Percentiles rank a stretch among this genome's conserved stretches.
phyloP scores from a whole-genome alignment of 2,797 vertebrate genomes.

The Vultur gryphus region DNA sequence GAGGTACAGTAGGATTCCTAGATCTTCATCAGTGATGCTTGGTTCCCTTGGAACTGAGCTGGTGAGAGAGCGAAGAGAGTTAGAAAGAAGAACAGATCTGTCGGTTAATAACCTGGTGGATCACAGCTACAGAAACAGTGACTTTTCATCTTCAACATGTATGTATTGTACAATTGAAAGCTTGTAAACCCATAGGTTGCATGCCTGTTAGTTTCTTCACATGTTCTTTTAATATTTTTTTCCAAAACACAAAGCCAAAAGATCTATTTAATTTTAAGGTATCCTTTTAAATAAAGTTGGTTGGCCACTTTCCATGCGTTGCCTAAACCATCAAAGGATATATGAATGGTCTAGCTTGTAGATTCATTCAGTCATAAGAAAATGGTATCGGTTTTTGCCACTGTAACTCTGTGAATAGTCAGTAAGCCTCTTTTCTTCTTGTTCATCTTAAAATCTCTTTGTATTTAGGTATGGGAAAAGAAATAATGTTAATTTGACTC shows the following conservation, averaged over 20 bases:
- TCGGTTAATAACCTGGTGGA: constrained; percentile 77
- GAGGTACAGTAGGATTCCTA: constrained; percentile 84
- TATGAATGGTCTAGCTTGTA: background rate
- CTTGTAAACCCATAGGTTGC: background rate
- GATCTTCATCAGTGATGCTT: constrained; percentile 81
- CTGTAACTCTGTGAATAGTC: background rate
- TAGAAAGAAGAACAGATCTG: constrained; percentile 81
- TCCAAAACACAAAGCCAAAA: background rate
- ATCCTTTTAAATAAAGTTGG: background rate
- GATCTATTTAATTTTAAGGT: background rate
- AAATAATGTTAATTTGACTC: background rate
- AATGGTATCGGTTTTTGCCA: background rate
- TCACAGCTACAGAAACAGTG: constrained; percentile 76
- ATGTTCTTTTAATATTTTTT: background rate
- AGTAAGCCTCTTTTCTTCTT: background rate
- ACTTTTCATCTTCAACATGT: constrained; percentile 80
- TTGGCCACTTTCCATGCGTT: rapidly evolving
- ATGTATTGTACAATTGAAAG: constrained; percentile 43
- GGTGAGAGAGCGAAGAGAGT: constrained; percentile 81
- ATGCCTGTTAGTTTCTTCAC: background rate
- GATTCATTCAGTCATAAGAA: background rate
- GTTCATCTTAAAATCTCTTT: background rate
- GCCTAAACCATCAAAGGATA: background rate
- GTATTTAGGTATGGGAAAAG: background rate
- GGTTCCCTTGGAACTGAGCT: constrained; percentile 80